Conservation (phyloP, 1,140 invertebrate genomes). For the Calosoma granatense region DNA sequence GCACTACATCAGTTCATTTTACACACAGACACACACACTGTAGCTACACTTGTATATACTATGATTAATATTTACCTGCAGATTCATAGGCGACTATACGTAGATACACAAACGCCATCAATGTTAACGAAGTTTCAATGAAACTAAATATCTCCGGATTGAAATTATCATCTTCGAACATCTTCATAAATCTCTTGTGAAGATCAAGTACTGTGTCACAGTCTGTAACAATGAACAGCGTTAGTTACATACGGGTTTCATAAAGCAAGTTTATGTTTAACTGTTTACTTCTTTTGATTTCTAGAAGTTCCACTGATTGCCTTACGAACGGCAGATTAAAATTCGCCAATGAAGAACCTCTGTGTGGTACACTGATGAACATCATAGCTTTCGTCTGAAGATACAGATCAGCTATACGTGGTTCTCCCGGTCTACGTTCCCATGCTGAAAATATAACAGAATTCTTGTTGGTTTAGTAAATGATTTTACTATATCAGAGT, state of each 20-base stretch:
- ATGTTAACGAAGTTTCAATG: slow-evolving; percentile 54
- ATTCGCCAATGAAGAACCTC: slow-evolving; percentile 55
- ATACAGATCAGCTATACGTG: slow-evolving; percentile 30
- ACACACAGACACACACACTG: neutral
- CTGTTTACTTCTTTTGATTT: slow-evolving; percentile 55
- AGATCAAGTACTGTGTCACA: slow-evolving; percentile 48
- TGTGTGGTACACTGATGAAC: slow-evolving; percentile 65
- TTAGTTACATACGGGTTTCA: too few species aligned
- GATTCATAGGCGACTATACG: slow-evolving; percentile 56
- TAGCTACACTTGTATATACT: neutral
- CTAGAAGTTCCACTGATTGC: slow-evolving; percentile 49
- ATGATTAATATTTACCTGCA: slow-evolving; percentile 39
- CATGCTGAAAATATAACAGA: slow-evolving; percentile 24
- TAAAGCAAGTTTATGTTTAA: too few species aligned
- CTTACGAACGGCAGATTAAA: slow-evolving; percentile 51
- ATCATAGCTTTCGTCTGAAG: slow-evolving; percentile 47
- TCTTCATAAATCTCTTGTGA: slow-evolving; percentile 42
- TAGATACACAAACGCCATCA: slow-evolving; percentile 56
- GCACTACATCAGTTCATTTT: neutral
- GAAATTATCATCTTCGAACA: slow-evolving; percentile 35
- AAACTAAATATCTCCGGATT: slow-evolving; percentile 50
- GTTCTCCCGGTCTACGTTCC: slow-evolving; percentile 18
- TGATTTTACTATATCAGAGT: neutral
- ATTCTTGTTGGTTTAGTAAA: too few species aligned
- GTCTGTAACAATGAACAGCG: slow-evolving; percentile 36